Conservation (phyloP, 1,140 invertebrate genomes). For the Monochamus saltuarius region DNA sequence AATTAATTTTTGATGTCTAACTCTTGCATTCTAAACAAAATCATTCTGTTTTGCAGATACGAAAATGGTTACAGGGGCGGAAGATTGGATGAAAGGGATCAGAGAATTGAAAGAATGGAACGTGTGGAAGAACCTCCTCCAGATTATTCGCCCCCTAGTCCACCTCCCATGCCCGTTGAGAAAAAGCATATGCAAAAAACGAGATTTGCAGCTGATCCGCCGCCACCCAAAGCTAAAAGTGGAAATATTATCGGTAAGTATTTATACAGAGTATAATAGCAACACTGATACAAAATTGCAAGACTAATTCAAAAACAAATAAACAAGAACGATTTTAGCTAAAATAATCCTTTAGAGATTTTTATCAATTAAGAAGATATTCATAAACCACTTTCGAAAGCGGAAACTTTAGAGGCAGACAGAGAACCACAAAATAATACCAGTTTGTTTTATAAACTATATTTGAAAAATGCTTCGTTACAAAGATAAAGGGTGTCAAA, state of each 20-base stretch:
- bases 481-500: too few relatives aligned
- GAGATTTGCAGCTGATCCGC: conserved; percentile 61
- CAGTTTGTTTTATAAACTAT: too few relatives aligned
- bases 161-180: conserved; percentile 54
- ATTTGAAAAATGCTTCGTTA: too few relatives aligned
- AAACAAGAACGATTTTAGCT: too few relatives aligned
- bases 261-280: too few relatives aligned
- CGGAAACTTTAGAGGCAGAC: too few relatives aligned
- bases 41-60: conserved; percentile 21
- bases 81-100: conserved; percentile 52
- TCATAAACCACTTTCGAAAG: too few relatives aligned
- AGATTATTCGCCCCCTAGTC: conserved; percentile 68
- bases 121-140: conserved; percentile 62
- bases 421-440: too few relatives aligned
- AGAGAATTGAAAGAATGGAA: conserved; percentile 53
- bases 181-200: conserved; percentile 67
- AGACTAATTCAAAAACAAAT: too few relatives aligned
- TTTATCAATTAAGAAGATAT: too few relatives aligned
- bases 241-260: conserved; percentile 50
- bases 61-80: conserved; percentile 58
- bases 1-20: not conserved
- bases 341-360: too few relatives aligned
- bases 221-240: conserved; percentile 51
- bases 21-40: not conserved
- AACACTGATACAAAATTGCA: too few relatives aligned